These are phyloP conservation scores for Protophormia terraenovae DNA, from an alignment of 2,888 invertebrate species.

Conservation along the genomic window DNA sequence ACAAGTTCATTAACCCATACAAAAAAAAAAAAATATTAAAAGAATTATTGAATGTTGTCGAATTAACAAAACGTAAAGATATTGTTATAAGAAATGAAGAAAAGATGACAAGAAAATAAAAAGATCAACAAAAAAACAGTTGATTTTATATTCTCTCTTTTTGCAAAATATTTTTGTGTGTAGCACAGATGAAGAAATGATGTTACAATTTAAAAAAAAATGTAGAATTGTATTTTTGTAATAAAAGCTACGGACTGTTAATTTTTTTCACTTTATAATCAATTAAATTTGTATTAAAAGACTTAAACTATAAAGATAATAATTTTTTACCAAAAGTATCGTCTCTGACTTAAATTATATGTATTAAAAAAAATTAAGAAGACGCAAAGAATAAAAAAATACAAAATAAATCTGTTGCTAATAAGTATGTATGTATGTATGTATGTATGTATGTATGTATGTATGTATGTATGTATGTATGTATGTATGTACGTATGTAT, in stretches of 20 bases:
- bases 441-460: neutral
- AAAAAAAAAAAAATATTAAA: neutral
- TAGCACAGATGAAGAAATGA: no score
- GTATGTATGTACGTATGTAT: neutral
- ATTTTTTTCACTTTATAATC: no score
- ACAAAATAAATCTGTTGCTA: neutral
- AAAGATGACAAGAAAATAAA: neutral
- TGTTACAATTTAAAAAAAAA: no score
- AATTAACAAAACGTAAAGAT: slow-evolving; percentile 29
- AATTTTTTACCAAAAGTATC: neutral
- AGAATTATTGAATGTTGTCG: slow-evolving; percentile 25
- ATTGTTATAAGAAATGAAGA: neutral
- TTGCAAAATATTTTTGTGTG: neutral
- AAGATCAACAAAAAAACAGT: neutral
- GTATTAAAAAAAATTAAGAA: neutral
- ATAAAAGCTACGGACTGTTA: no score
- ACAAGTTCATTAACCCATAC: slow-evolving; percentile 46
- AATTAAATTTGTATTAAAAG: no score
- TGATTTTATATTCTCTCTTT: neutral
- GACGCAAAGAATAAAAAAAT: neutral
- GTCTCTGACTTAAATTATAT: neutral
- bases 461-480: neutral
- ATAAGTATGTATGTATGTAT: neutral
- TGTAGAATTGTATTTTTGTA: no score
- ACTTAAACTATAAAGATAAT: no score